phyloP scores from a whole-genome alignment of 2,797 vertebrate species.

The Carapus acus region DNA sequence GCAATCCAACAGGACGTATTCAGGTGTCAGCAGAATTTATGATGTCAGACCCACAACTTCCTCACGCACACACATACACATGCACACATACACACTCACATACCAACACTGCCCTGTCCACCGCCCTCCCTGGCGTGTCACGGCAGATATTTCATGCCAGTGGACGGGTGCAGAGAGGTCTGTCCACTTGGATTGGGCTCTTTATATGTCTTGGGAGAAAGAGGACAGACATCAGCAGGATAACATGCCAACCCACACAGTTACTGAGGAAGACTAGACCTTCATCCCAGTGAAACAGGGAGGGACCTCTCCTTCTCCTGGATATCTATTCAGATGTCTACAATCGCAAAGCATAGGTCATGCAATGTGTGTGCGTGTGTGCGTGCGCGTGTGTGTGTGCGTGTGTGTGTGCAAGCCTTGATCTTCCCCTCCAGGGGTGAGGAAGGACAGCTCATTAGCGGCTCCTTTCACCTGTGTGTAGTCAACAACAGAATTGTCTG shows the following conservation, averaged over 20 bases:
- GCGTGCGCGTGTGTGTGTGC: not conserved
- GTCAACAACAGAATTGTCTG: constrained; percentile 36
- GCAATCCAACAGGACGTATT: constrained; percentile 55
- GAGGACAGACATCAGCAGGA: constrained; percentile 58
- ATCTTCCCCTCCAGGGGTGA: constrained; percentile 52
- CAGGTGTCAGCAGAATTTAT: constrained; percentile 65
- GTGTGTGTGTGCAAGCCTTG: constrained; percentile 39
- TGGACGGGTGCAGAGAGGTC: constrained; percentile 40
- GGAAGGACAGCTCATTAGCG: constrained; percentile 57
- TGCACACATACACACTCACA: too few relatives aligned
- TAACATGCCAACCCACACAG: constrained; percentile 46
- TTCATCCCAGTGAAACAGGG: too few relatives aligned
- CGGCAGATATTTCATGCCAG: constrained; percentile 62
- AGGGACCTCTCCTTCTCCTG: too few relatives aligned
- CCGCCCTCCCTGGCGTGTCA: constrained; percentile 57
- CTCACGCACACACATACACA: too few relatives aligned
- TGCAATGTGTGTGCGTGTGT: too few relatives aligned
- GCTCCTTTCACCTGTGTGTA: constrained; percentile 42
- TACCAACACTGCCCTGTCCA: constrained; percentile 3
- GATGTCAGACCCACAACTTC: constrained; percentile 28
- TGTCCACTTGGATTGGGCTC: too few relatives aligned
- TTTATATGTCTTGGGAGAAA: too few relatives aligned
- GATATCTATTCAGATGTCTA: too few relatives aligned
- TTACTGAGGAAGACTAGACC: constrained; percentile 7
- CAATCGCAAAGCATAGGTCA: too few relatives aligned